Evolutionary conservation across 92 coral and sea anemone species (phyloP).

Genomic region (Heliopora coerulea): DNA sequence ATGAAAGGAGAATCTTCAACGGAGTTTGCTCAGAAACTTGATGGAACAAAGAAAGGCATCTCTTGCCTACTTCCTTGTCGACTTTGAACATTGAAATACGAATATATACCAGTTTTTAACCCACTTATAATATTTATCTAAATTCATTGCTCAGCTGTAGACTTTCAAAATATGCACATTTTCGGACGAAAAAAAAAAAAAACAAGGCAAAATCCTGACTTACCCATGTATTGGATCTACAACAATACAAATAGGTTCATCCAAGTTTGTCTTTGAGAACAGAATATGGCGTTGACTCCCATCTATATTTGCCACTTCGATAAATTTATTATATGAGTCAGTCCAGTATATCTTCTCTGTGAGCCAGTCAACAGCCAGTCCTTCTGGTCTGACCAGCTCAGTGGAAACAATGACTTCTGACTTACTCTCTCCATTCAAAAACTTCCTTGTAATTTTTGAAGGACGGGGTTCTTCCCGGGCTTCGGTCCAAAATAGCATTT

Average conservation of each 20-base stretch:
- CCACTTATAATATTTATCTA: neutral
- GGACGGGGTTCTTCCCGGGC: constrained; percentile 69
- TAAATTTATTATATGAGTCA: constrained; percentile 70
- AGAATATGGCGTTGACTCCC: constrained; percentile 79
- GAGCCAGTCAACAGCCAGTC: constrained; percentile 94
- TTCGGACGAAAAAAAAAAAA: neutral
- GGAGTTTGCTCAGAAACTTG: too few species aligned
- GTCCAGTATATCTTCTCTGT: constrained; percentile 91
- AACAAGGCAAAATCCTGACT: constrained; percentile 36
- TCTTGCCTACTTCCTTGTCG: too few species aligned
- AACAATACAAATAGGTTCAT: constrained; percentile 86
- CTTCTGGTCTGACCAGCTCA: constrained; percentile 86
- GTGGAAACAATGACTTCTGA: constrained; percentile 61
- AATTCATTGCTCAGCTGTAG: neutral
- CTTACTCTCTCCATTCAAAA: constrained; percentile 46
- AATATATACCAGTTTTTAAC: constrained; percentile 8
- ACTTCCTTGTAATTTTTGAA: constrained; percentile 79
- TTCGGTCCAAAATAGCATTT: constrained; percentile 84
- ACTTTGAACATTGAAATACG: neutral
- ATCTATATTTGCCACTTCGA: constrained; percentile 89
- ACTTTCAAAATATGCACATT: constrained; percentile 16
- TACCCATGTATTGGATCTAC: constrained; percentile 89
- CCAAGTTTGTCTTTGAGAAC: constrained; percentile 78
- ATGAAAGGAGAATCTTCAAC: too few species aligned
- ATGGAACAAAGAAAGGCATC: too few species aligned